Evolutionary conservation across 2,113 vertebrate genomes (phyloP), one percentile per base, ranked within the genome.

Genomic region (Phylloscopus whistleri): DNA sequence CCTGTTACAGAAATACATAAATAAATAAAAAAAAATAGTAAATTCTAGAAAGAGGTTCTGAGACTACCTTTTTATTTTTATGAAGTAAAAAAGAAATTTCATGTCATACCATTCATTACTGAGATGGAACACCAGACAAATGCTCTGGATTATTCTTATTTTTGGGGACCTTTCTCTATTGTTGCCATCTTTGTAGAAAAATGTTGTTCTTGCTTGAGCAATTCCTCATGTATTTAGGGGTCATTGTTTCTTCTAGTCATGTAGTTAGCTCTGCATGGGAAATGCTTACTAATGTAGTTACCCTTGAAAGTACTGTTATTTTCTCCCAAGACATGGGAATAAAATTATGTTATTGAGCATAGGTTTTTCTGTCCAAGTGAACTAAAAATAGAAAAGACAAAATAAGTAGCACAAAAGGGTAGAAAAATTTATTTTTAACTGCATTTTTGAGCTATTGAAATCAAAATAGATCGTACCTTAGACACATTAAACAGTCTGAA

Each of bases 81-180:
- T 2, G 3, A 21, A 39, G 22, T 9, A 39, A 20, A 39, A 37
- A 9, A 28, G 1, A 1, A 33, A 21, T 9, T 6, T 56, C 13
- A 31, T 37, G 17, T 48, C 41, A 13, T 56, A 31, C 6, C 15
- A 16, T 33, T 39, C 41, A 39, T 26, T 56, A 33, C 28, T 39
- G 18, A 39, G 17, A 39, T 27, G 7, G 22, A 39, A 11, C n/a
- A 21, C 13, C 5, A 27, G n/a, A 48, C 5, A 39, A 68, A 48
- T 68, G 18, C 8, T 58, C 5, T 21, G 10, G 13, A 68, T 27
- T 33, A 39, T 48, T 33, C n/a, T 58, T 39, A 11, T 4, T 68
- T 43, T 39, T 5, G n/a, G n/a, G 13, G 28, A 33, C 5, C 13
- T 39, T 68, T 44, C n/a, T 68, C 8, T 26, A 37, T 26, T 46